A percentile compares a stretch with the other conserved stretches of the same genome.
These are phyloP conservation scores for Pangasianodon gigas DNA, from an alignment of 2,113 vertebrate species.

Conservation along the genomic window DNA sequence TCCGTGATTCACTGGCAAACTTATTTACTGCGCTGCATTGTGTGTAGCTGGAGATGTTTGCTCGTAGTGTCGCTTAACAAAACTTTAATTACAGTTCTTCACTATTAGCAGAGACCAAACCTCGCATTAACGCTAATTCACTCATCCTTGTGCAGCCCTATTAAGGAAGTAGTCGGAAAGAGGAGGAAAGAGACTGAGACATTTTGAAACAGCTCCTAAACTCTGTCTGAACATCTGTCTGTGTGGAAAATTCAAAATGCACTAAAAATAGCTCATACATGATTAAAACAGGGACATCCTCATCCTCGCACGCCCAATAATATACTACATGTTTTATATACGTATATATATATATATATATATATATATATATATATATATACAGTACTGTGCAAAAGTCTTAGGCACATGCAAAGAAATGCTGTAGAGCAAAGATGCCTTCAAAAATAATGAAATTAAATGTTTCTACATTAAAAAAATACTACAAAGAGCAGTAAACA, in stretches of 20 bases:
- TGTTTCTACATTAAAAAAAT: too few relatives aligned
- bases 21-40: not conserved
- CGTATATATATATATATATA: too few relatives aligned
- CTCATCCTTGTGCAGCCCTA: not conserved
- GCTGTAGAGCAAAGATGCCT: too few relatives aligned
- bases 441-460: too few relatives aligned
- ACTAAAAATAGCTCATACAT: not conserved
- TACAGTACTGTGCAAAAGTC: too few relatives aligned
- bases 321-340: too few relatives aligned
- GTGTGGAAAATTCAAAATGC: not conserved
- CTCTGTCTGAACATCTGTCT: not conserved
- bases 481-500: too few relatives aligned
- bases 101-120: not conserved
- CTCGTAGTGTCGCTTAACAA: not conserved
- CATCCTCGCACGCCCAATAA: too few relatives aligned
- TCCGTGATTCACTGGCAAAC: not conserved
- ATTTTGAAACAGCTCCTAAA: not conserved
- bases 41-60: slow-evolving; percentile 7
- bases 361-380: too few relatives aligned
- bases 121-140: not conserved
- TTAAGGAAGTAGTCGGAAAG: not conserved
- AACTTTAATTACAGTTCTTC: slow-evolving; percentile 17
- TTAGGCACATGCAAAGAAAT: too few relatives aligned
- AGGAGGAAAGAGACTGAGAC: not conserved
- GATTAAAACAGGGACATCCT: not conserved